Base-by-base conservation (phyloP, 2,797 vertebrate genomes). In the Hemitrygon akajei region DNA sequence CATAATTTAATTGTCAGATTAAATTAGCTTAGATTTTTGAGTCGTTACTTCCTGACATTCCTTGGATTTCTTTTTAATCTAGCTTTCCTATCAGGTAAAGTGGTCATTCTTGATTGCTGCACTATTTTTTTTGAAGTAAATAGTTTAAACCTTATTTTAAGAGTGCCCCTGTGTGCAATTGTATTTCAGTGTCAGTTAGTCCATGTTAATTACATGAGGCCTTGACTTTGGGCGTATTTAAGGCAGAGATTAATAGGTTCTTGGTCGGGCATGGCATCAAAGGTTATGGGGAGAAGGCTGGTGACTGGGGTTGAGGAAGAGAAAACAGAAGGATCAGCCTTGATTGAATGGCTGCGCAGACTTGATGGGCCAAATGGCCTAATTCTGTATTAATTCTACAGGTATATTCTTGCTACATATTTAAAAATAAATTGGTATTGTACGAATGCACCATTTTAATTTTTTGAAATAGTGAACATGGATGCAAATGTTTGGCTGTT, bases 351-450 rank as follows among this genome's bases (percentile, higher is more conserved):
- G 4, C 47, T 47, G 47, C 2, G 47, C 47, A 1, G 47, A 47
- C 3, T 47, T 3, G 47, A 47, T 47, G 47, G 47, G 47, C 47
- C 47, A 47, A 47, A 47, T 47, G 47, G 47, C 47, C 47, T 47
- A 47, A 47, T 47, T 47, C 47, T 47, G 47, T 89, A 69, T 69
- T 37, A 66, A 34, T 66, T 69, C 7, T 63, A 89, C 7, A n/a
- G 18, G 34, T 66, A 5, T 47, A 66, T 27, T 16, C 2, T 63
- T 66, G 63, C 30, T 66, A 63, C 63, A 7, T 84, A 58, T 12
- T 84, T 84, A 30, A 47, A 84, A 84, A 84, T 60, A 87, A n/a
- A 34, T 34, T n/a, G 63, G n/a, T 87, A 87, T n/a, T 66, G 58
- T 66, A 20, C 30, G 66, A 89, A 37, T 89, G n/a, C 60, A 37